A percentile compares a stretch with the other conserved stretches of the same genome.
Evolutionary conservation across 2,797 vertebrate genomes (phyloP).

Genomic region (Dryobates pubescens): DNA sequence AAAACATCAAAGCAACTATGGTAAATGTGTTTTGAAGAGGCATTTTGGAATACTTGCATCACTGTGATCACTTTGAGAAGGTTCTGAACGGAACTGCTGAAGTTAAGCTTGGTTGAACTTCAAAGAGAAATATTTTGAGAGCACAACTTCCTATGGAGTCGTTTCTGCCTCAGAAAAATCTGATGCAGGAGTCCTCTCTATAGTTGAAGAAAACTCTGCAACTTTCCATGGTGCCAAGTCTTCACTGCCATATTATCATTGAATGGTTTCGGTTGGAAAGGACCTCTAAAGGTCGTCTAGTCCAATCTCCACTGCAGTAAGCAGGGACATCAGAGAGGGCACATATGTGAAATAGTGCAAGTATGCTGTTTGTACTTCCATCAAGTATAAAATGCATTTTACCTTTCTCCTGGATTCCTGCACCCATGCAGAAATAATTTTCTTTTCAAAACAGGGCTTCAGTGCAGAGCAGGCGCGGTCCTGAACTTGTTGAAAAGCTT

Average conservation of each 20-base stretch:
- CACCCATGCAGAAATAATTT: background rate
- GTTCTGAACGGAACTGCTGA: background rate
- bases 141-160: background rate
- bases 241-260: too few species aligned
- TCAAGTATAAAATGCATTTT: background rate
- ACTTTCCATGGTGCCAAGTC: background rate
- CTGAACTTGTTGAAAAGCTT: background rate
- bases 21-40: background rate
- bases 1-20: background rate
- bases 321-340: too few species aligned
- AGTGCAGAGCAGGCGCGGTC: background rate
- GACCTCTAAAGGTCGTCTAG: too few species aligned
- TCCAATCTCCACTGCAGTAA: too few species aligned
- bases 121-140: background rate
- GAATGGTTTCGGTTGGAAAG: too few species aligned
- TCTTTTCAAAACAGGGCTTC: background rate
- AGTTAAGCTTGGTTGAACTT: background rate
- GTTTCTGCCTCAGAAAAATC: background rate
- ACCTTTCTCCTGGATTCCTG: background rate
- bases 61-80: background rate
- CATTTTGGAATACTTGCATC: background rate
- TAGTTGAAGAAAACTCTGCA: background rate
- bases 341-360: background rate
- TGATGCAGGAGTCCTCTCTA: background rate
- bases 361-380: rapidly evolving